A percentile compares a stretch with the other conserved stretches of the same genome.
These are phyloP conservation scores for Potamilus streckersoni DNA, from an alignment of 1,140 invertebrate species.

Conservation along the genomic window DNA sequence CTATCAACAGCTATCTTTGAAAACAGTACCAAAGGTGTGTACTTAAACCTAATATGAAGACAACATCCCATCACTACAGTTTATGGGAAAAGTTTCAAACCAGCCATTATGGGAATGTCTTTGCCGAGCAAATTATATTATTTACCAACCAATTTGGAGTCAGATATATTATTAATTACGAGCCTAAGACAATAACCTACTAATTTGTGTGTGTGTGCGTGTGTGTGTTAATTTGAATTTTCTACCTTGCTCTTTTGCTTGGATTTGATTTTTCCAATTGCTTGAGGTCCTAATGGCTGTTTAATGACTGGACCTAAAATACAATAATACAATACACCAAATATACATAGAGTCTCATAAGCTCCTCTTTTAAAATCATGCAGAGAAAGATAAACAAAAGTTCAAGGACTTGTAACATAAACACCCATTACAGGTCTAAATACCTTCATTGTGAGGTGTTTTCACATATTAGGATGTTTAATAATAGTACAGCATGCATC, in stretches of 20 bases:
- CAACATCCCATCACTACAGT: no score
- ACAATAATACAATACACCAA: slow-evolving; percentile 59
- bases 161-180: no score
- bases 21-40: no score
- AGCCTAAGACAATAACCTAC: not conserved
- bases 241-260: slow-evolving; percentile 43
- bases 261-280: slow-evolving; percentile 45
- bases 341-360: slow-evolving; percentile 38
- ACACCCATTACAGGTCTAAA: no score
- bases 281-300: slow-evolving; percentile 47
- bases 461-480: no score
- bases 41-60: no score
- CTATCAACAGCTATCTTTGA: no score
- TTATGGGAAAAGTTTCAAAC: no score
- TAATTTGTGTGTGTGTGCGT: not conserved
- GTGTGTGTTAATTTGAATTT: not conserved
- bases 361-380: not conserved
- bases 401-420: not conserved
- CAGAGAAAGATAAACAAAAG: not conserved
- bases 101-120: no score
- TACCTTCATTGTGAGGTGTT: no score
- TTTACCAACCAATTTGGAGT: no score
- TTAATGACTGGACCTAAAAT: slow-evolving; percentile 51
- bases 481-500: not conserved
- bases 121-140: no score